phyloP scores from a whole-genome alignment of 2,888 invertebrate species.

The Aporophyla nigra region DNA sequence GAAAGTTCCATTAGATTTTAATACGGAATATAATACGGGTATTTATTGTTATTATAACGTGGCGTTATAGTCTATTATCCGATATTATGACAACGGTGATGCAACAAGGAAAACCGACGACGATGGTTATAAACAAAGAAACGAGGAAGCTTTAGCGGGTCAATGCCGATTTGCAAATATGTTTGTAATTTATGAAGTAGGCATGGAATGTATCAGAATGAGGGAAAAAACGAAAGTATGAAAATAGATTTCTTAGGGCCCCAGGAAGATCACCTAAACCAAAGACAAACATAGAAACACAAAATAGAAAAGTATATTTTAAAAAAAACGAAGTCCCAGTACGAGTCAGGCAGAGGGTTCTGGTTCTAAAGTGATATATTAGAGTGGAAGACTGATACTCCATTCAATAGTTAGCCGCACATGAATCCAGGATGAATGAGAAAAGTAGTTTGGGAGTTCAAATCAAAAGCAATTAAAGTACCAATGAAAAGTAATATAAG shows the following conservation, averaged over 20 bases:
- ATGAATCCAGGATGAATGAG: not conserved
- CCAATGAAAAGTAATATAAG: not conserved
- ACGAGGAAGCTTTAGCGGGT: constrained; percentile 53
- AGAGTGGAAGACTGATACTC: not conserved
- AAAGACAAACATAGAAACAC: not conserved
- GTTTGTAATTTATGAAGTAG: constrained; percentile 2
- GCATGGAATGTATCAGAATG: constrained; percentile 9
- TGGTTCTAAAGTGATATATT: not conserved
- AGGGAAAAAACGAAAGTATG: not conserved
- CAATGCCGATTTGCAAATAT: constrained; percentile 49
- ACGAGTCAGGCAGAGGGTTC: not conserved
- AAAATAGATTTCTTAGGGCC: not conserved
- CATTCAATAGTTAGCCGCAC: not conserved
- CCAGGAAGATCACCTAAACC: not conserved
- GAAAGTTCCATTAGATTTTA: constrained; percentile 66
- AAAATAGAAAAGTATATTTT: not conserved
- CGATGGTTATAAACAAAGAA: constrained; percentile 52
- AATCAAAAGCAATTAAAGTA: not conserved
- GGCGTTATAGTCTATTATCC: constrained; percentile 67
- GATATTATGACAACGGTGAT: constrained; percentile 70
- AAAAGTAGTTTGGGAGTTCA: not conserved
- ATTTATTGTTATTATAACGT: constrained; percentile 65
- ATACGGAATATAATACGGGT: constrained; percentile 60
- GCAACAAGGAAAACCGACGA: constrained; percentile 76
- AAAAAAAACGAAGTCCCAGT: not conserved